Conservation (phyloP, 1,140 invertebrate species). For the Copidosoma floridanum region DNA sequence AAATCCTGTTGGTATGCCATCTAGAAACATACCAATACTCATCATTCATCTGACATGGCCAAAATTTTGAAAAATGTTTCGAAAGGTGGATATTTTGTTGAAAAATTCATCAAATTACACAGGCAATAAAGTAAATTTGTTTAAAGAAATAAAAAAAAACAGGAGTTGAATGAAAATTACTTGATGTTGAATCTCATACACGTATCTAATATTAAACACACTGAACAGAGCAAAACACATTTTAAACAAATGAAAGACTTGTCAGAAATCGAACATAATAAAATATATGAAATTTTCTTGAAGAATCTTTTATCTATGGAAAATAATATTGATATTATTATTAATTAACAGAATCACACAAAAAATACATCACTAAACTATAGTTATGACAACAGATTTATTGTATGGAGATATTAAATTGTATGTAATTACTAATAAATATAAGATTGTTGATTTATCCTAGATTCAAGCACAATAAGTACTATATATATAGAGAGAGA, state of each 20-base stretch:
- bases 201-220: too few species aligned
- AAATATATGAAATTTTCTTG: not conserved
- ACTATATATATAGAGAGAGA: too few species aligned
- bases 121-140: slow-evolving; percentile 16
- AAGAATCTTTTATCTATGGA: too few species aligned
- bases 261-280: not conserved
- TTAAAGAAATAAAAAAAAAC: too few species aligned
- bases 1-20: not conserved
- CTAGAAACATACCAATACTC: not conserved
- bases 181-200: too few species aligned
- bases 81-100: not conserved
- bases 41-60: not conserved
- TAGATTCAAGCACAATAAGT: slow-evolving; percentile 55
- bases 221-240: not conserved
- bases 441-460: slow-evolving; percentile 47
- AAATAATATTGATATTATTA: too few species aligned
- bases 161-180: too few species aligned
- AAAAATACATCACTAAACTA: too few species aligned
- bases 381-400: too few species aligned
- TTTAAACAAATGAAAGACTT: slow-evolving; percentile 5
- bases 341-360: too few species aligned
- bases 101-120: slow-evolving; percentile 1
- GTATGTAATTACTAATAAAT: slow-evolving; percentile 29
- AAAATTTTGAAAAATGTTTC: not conserved
- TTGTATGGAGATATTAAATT: too few species aligned